Evolutionary conservation across 2,888 invertebrate species (phyloP), one percentile per base, ranked within the genome.

Genomic region (Tenodera sinensis): DNA sequence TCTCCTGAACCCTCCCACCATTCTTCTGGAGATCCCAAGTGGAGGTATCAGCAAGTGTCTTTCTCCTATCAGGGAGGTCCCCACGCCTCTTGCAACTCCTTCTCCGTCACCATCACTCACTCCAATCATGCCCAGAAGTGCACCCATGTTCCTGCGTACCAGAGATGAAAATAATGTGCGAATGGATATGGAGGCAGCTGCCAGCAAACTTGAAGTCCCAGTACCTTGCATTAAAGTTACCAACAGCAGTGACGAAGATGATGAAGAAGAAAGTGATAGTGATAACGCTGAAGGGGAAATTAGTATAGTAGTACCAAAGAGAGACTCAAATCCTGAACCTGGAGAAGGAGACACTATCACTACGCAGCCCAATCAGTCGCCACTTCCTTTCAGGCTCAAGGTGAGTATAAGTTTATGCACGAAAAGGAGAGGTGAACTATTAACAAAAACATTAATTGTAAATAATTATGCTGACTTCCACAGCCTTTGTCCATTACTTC

Each of bases 1-100:
- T 92, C 93, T 96, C 86, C 94, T 96, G 83, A 96, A 96, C 92
- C 96, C 96, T 89, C 96, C 97, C 82, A 96, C 96, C 83, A 97
- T 97, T 91, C 94, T 97, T 54, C 94, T 97, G 89, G 97, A 97
- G 94, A 96, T 97, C 91, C 97, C 97, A 83, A 95, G 95, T 92
- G 91, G 92, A 89, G 93, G 93, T 90, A 96, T 96, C 92, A 96
- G 96, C 92, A 96, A 96, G 93, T 97, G 97, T 94, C 95, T 97
- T 91, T 97, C 97, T 88, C 97, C 97, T 0, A 97, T 97, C 91
- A 94, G 96, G 91, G 97, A 97, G 93, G 94, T 97, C 91, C 97
- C 97, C 4, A 93, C 94, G 0, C 93, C 93, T 6, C 91, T 92
- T 27, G 93, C 93, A 30, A 96, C 97, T 7, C 96, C 96, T 8